Base-by-base conservation (phyloP, 2,888 invertebrate genomes). In the Baccha elongata region DNA sequence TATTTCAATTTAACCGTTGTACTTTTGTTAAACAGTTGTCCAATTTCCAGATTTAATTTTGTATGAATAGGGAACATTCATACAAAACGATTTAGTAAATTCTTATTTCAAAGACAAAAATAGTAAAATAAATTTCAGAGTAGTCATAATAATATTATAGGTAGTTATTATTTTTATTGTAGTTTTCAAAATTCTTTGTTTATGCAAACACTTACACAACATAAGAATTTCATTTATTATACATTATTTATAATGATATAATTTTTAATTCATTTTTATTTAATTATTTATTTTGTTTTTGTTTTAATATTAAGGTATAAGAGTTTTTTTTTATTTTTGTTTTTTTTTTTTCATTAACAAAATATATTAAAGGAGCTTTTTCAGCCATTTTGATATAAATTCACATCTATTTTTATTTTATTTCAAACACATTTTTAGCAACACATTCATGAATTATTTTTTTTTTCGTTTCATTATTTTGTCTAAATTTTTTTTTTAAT, bases 171-270 rank as follows among this genome's bases (percentile, higher is more conserved):
- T 69, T 64, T 71, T 64, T 52, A 65, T 71, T 55, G 69, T 64
- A 37, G 32, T 71, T 65, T 50, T 69, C 29, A 17, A 69, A 69
- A 42, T 50, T 48, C n/a, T 64, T 65, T 71, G 40, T 55, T 46
- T 42, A 60, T 42, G 32, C 55, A 71, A 76, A 78, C 76, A 58
- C 48, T 76, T 76, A 76, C 76, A 76, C 76, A 64, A 65, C 71
- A 65, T 64, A 37, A 55, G 58, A 60, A 44, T 60, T 32, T 3
- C 17, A 62, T 78, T 35, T 8, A 37, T 64, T 78, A 71, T 58
- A 71, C 58, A 58, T 19, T 55, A 11, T 55, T 21, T 32, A 32
- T 55, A 69, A 37, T 69, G 37, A 40, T 13, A 40, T 69, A 69
- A 46, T 50, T 71, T 65, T 65, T 42, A 78, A 71, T 78, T 71